Conservation (phyloP, 2,113 vertebrate species). For the Calidris pygmaea region DNA sequence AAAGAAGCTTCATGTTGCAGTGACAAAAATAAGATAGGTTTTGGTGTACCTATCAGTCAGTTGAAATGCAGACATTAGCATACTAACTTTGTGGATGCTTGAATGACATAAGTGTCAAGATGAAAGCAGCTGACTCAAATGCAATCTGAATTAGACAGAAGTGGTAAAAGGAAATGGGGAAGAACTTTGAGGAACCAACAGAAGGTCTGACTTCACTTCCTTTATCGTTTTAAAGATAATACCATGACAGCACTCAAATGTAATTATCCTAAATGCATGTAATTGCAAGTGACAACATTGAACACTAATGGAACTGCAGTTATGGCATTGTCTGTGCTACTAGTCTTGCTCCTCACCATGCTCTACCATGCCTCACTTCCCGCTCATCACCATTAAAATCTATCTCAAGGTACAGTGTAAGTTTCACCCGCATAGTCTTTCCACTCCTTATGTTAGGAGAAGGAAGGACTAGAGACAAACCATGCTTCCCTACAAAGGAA, state of each 20-base stretch:
- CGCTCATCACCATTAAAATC: neutral
- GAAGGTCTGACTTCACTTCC: neutral
- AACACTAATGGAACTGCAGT: neutral
- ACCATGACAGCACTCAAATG: neutral
- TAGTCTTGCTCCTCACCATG: neutral
- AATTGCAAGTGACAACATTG: neutral
- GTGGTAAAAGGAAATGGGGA: neutral
- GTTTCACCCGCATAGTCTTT: neutral
- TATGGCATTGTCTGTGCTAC: neutral
- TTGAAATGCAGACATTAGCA: neutral
- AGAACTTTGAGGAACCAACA: conserved; percentile 13
- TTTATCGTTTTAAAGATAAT: neutral
- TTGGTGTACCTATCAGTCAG: conserved; percentile 22
- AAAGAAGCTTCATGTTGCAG: neutral
- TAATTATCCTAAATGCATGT: neutral
- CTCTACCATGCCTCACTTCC: neutral
- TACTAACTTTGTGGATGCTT: neutral
- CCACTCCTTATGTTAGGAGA: neutral
- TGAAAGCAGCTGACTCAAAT: conserved; percentile 46
- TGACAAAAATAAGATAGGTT: conserved; percentile 38
- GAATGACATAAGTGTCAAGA: conserved; percentile 39
- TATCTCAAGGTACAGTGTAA: neutral
- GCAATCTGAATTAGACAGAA: conserved; percentile 25
- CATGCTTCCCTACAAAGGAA: no score
- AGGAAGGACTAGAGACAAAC: neutral